Evolutionary conservation across 1,140 invertebrate genomes (phyloP).

Genomic region (Venturia canescens): DNA sequence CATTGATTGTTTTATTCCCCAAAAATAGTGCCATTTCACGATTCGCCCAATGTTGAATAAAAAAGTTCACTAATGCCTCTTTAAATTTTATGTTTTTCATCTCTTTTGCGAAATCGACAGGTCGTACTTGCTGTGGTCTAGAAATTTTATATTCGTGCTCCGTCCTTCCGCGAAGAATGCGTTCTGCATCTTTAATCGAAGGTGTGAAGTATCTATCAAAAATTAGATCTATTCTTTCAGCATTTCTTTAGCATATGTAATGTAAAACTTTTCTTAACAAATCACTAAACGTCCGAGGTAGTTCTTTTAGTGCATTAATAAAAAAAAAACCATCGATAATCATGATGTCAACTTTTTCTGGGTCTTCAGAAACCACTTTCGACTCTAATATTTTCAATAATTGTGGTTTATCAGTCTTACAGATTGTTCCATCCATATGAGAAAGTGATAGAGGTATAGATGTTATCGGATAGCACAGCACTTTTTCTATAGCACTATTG

Average conservation of each 20-base stretch:
- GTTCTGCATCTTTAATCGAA: conserved; percentile 63
- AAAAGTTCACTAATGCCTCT: conserved; percentile 60
- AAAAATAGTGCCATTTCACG: conserved; percentile 49
- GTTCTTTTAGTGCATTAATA: conserved; percentile 63
- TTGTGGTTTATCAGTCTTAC: conserved; percentile 60
- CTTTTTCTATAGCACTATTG: conserved; percentile 52
- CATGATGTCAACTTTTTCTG: conserved; percentile 53
- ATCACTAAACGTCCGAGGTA: conserved; percentile 61
- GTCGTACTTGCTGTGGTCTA: conserved; percentile 51
- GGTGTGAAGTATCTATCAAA: conserved; percentile 55
- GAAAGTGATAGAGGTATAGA: conserved; percentile 58
- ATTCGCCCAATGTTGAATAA: conserved; percentile 56
- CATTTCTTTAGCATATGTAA: conserved; percentile 48
- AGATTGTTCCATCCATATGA: conserved; percentile 61
- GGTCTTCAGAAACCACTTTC: background rate
- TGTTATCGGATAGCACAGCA: conserved; percentile 57
- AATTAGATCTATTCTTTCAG: conserved; percentile 40
- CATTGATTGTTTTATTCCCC: conserved; percentile 58
- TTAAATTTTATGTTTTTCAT: conserved; percentile 62
- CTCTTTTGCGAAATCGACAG: conserved; percentile 53
- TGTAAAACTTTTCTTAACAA: conserved; percentile 64
- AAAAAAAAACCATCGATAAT: conserved; percentile 65
- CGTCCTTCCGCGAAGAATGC: conserved; percentile 45
- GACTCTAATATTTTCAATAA: conserved; percentile 14
- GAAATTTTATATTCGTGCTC: conserved; percentile 48